Evolutionary conservation across 2,113 vertebrate genomes (phyloP), one percentile per base, ranked within the genome.

Genomic region (Larimichthys crocea): DNA sequence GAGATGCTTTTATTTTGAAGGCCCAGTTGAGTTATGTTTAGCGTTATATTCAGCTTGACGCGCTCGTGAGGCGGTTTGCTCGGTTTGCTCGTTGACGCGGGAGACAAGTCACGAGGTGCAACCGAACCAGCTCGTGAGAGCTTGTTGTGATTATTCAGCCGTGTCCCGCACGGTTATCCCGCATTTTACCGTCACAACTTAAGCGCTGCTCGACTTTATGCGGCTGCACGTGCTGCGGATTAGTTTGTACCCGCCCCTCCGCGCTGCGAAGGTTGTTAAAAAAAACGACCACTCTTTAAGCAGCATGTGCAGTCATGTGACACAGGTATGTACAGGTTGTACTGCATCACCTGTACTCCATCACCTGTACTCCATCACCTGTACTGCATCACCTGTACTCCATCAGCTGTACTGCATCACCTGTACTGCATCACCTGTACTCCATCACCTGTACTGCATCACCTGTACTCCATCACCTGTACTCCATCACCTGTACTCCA

Each of bases 21-120:
- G 12, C 0, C 0, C 0, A 2, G 2, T 5, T 0, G 12, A 40
- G 6, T 19, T 7, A 14, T 10, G 2, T 12, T 72, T 63, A 0
- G 50, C 19, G 0, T 17, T 26, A 1, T 15, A 4, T 57, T n/a
- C 1, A 19, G 2, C 35, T 84, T 79, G 10, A 66, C 11, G 0
- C 16, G 1, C 16, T n/a, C 16, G 29, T 24, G 9, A 4, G 20
- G 14, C 1, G 55, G 55, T 60, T 4, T 20, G 24, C 11, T 60
- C 11, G 24, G 10, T 40, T 61, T 10, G 14, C 26, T 49, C 22
- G 55, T 60, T 48, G 12, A 12, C 16, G 11, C 4, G 19, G 19
- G 16, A 22, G 48, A 49, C n/a, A 24, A 63, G 17, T 62, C 72
- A 63, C 48, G 56, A 48, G 55, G 42, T 48, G 11, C 29, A 40